Percentiles rank a stretch among this genome's conserved stretches.
phyloP scores from a whole-genome alignment of 2,113 vertebrate genomes.

The Oreochromis tanganicae region DNA sequence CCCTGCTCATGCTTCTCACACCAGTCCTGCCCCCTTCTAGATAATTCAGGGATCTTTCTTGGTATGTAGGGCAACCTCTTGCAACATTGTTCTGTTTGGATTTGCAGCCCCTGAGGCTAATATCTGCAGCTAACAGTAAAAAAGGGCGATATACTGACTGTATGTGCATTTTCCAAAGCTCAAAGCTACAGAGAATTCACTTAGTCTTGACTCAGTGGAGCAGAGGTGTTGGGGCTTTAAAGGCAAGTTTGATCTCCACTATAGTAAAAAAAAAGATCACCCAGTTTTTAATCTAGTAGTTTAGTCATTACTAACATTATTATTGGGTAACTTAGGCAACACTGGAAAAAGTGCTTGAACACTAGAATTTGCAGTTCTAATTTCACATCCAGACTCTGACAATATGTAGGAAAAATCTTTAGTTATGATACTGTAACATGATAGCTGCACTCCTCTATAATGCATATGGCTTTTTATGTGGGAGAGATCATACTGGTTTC shows the following conservation, averaged over 20 bases:
- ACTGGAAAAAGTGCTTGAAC: neutral
- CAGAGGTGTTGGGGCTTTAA: neutral
- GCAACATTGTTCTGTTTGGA: neutral
- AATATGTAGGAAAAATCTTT: neutral
- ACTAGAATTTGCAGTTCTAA: neutral
- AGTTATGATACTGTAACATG: neutral
- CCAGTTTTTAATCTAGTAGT: neutral
- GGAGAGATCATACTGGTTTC: neutral
- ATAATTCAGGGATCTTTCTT: constrained; percentile 12
- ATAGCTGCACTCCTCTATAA: neutral
- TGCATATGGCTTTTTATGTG: neutral
- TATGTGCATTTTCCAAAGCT: neutral
- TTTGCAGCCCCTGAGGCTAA: neutral
- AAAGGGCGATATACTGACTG: neutral
- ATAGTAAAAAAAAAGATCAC: neutral
- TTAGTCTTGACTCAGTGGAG: neutral
- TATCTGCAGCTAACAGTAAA: neutral
- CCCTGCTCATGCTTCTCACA: constrained; percentile 21
- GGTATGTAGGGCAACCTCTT: constrained; percentile 1
- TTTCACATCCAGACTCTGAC: neutral
- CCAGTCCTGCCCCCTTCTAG: neutral
- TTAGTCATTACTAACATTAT: neutral
- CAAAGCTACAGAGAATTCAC: neutral
- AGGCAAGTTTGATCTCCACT: neutral
- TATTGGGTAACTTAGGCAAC: neutral